A percentile compares a stretch with the other conserved stretches of the same genome.
Conservation (phyloP, 2,888 invertebrate genomes). For the Tiliacea citrago region DNA sequence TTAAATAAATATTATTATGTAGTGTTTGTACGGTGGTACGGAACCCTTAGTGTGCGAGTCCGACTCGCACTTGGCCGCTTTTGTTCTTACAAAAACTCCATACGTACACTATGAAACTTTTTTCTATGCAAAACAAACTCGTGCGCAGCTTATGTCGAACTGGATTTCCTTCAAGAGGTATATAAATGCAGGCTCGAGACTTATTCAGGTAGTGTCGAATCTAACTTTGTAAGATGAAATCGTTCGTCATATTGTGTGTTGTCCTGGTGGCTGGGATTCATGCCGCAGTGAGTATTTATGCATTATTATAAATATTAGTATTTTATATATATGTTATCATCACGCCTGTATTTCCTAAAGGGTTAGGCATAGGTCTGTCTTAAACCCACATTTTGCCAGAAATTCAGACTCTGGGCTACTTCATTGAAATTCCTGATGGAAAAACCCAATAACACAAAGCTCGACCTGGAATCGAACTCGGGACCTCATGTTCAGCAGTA, state of each 20-base stretch:
- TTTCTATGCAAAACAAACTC: conserved; percentile 27
- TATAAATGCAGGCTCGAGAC: conserved; percentile 18
- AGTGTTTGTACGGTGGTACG: neutral
- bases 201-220: conserved; percentile 16
- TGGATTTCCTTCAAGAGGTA: conserved; percentile 57
- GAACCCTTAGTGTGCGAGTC: neutral
- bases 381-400: too few relatives aligned
- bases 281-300: conserved; percentile 48
- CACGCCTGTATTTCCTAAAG: too few relatives aligned
- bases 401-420: too few relatives aligned
- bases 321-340: neutral
- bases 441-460: too few relatives aligned
- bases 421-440: too few relatives aligned
- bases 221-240: conserved; percentile 47
- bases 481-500: too few relatives aligned
- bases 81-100: conserved; percentile 2
- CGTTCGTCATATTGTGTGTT: conserved; percentile 40
- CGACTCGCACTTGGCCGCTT: neutral
- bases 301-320: neutral
- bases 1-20: too few relatives aligned
- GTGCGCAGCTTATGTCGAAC: conserved; percentile 6
- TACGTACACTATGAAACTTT: conserved; percentile 12
- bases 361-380: neutral
- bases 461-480: too few relatives aligned
- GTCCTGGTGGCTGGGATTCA: conserved; percentile 43